Conservation (phyloP, 2,888 invertebrate species). For the Hydrotaea cyrtoneurina region DNA sequence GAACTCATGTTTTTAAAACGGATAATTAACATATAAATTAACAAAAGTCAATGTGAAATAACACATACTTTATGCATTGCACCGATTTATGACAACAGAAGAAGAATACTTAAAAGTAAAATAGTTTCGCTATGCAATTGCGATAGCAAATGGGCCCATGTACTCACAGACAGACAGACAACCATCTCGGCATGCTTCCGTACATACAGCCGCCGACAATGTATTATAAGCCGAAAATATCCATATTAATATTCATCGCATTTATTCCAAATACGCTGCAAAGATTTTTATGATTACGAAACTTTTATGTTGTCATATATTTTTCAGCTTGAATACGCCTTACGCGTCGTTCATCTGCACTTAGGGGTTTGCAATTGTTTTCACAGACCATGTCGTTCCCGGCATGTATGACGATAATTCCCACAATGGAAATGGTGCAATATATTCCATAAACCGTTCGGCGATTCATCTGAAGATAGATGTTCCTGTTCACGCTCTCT, state of each 20-base stretch:
- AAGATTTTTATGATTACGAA: slow-evolving; percentile 36
- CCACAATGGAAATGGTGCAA: too few relatives aligned
- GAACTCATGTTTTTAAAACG: too few relatives aligned
- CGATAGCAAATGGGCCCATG: too few relatives aligned
- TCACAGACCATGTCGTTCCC: background rate
- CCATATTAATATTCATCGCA: slow-evolving; percentile 57
- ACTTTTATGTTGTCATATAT: slow-evolving; percentile 23
- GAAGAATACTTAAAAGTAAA: too few relatives aligned
- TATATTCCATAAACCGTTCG: too few relatives aligned
- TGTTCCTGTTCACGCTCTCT: too few relatives aligned
- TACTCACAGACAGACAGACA: too few relatives aligned
- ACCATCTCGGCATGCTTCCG: too few relatives aligned
- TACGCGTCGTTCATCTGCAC: background rate
- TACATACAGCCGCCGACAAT: background rate
- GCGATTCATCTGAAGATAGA: too few relatives aligned
- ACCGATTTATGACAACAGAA: too few relatives aligned
- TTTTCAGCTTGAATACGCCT: background rate
- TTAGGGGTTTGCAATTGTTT: background rate
- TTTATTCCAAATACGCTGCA: slow-evolving; percentile 30
- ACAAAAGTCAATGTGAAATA: background rate
- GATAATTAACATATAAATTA: background rate
- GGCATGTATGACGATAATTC: too few relatives aligned
- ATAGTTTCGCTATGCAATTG: too few relatives aligned
- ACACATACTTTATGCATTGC: background rate
- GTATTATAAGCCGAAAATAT: slow-evolving; percentile 24